phyloP scores from a whole-genome alignment of 2,888 invertebrate genomes.

The Venustoraphidia nigricollis region DNA sequence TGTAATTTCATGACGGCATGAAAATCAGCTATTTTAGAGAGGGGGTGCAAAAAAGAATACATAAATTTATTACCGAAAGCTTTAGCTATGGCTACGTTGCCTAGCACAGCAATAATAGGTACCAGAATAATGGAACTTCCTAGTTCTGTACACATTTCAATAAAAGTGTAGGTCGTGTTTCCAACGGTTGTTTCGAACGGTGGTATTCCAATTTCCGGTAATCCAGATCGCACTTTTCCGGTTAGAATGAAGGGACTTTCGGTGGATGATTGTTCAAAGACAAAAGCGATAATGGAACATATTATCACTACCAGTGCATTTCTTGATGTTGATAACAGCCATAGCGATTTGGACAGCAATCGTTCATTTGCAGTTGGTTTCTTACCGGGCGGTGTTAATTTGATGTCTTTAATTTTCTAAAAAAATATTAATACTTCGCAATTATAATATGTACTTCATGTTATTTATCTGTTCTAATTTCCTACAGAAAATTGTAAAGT shows the following conservation, averaged over 20 bases:
- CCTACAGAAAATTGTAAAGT: too few species aligned
- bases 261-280: conserved; percentile 33
- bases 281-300: conserved; percentile 52
- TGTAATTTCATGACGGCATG: too few species aligned
- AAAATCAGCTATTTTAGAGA: too few species aligned
- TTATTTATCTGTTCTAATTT: too few species aligned
- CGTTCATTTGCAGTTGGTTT: conserved; percentile 28
- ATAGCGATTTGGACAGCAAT: conserved; percentile 41
- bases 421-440: conserved; percentile 14
- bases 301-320: conserved; percentile 70
- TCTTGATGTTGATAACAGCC: conserved; percentile 66
- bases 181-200: conserved; percentile 50
- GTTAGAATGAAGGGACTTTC: conserved; percentile 55
- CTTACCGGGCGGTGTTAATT: conserved; percentile 25
- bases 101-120: conserved; percentile 79
- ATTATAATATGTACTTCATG: too few species aligned
- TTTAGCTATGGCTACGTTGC: conserved; percentile 91
- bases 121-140: conserved; percentile 76
- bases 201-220: conserved; percentile 52
- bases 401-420: conserved; percentile 60
- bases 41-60: too few species aligned
- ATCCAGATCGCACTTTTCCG: conserved; percentile 57
- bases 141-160: conserved; percentile 61
- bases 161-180: conserved; percentile 41
- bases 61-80: conserved; percentile 57